These are phyloP conservation scores for Drosophila pachea DNA, from an alignment of 1,140 invertebrate species.

Conservation along the genomic window DNA sequence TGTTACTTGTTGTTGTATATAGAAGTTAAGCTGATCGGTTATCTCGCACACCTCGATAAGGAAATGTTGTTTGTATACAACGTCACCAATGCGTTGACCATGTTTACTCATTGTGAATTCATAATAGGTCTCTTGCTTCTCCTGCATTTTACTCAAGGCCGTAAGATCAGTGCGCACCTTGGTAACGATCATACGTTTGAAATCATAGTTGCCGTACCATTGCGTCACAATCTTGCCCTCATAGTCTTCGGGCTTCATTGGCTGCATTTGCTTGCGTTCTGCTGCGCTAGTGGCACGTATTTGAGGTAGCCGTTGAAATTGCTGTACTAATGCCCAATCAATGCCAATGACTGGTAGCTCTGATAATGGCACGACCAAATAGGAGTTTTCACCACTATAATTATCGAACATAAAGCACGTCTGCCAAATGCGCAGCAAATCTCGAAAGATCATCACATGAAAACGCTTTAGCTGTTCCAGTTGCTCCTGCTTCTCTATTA, in stretches of 20 bases:
- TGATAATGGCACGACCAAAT: slow-evolving; percentile 86
- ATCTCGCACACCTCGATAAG: slow-evolving; percentile 94
- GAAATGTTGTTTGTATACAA: slow-evolving; percentile 87
- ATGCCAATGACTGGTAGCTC: slow-evolving; percentile 8
- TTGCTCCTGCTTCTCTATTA: slow-evolving; percentile 82
- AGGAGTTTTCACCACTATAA: slow-evolving; percentile 82
- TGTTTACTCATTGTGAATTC: slow-evolving; percentile 93
- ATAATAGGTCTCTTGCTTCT: slow-evolving; percentile 84
- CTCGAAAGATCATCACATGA: slow-evolving; percentile 83
- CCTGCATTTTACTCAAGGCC: slow-evolving; percentile 90
- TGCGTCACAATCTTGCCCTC: slow-evolving; percentile 89
- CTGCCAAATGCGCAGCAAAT: slow-evolving; percentile 88
- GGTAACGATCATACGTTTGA: slow-evolving; percentile 88
- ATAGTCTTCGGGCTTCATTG: slow-evolving; percentile 83
- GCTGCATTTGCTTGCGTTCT: slow-evolving; percentile 80
- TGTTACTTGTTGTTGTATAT: slow-evolving; percentile 67
- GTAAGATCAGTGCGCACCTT: slow-evolving; percentile 88
- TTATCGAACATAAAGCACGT: slow-evolving; percentile 87
- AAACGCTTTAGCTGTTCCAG: slow-evolving; percentile 79
- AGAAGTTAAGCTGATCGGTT: slow-evolving; percentile 86
- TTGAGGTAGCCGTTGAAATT: slow-evolving; percentile 63
- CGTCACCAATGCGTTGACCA: slow-evolving; percentile 79
- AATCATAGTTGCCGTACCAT: slow-evolving; percentile 87
- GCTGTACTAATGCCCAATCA: slow-evolving; percentile 80
- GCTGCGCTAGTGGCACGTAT: slow-evolving; percentile 66